These are phyloP conservation scores for Amphilophus citrinellus DNA, from an alignment of 2,113 vertebrate genomes.

Conservation along the genomic window DNA sequence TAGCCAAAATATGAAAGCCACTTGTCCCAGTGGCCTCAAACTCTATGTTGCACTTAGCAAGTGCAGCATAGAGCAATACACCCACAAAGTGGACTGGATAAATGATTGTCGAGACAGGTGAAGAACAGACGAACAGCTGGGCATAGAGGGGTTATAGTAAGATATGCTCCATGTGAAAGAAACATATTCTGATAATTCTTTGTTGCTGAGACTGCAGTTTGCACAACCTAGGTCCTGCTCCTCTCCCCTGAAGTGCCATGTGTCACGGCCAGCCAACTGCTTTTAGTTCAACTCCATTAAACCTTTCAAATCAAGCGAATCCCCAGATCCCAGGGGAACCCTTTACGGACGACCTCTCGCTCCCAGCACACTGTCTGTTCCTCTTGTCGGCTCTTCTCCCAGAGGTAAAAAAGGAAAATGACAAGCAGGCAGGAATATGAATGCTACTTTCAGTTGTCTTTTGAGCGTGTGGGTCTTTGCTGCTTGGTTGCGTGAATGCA, in stretches of 20 bases:
- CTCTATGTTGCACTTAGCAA: not conserved
- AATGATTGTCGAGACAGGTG: not conserved
- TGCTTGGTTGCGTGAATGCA: not conserved
- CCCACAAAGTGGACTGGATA: not conserved
- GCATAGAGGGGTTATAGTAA: not conserved
- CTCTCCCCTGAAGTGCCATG: constrained; percentile 25
- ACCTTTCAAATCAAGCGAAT: constrained; percentile 52
- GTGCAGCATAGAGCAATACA: not conserved
- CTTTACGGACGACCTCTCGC: constrained; percentile 39
- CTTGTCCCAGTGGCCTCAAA: not conserved
- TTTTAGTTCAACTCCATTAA: constrained; percentile 73
- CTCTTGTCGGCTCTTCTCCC: constrained; percentile 42
- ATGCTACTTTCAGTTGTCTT: constrained; percentile 20
- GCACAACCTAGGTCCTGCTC: not conserved
- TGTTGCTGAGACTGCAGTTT: constrained; percentile 10
- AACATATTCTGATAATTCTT: constrained; percentile 12
- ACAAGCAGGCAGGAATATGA: constrained; percentile 28
- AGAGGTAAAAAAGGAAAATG: constrained; percentile 35
- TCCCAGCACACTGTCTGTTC: constrained; percentile 25
- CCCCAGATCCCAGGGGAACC: constrained; percentile 45
- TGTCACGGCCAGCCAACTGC: constrained; percentile 40
- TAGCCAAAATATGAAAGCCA: not conserved
- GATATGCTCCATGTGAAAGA: not conserved
- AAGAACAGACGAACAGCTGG: not conserved
- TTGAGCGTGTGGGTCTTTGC: constrained; percentile 7